Evolutionary conservation across 2,113 vertebrate species (phyloP).

Genomic region (Cavia aperea): DNA sequence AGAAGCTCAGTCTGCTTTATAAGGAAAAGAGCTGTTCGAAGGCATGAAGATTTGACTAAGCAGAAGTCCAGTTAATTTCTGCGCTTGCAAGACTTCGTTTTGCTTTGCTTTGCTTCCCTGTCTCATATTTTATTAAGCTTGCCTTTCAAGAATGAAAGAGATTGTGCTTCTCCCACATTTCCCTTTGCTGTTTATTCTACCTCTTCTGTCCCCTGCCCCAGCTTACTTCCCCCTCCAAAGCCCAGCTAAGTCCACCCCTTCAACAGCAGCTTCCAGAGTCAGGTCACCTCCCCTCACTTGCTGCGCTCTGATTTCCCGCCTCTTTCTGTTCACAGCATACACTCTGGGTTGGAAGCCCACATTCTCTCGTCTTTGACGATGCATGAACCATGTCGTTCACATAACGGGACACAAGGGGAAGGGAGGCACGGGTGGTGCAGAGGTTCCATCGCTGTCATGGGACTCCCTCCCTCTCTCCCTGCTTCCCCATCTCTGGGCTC

Average conservation of each 20-base stretch:
- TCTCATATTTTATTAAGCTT: background rate
- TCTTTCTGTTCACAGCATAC: background rate
- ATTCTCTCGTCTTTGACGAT: background rate
- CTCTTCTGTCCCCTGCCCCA: fast-evolving
- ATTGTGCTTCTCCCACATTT: background rate
- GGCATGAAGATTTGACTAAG: background rate
- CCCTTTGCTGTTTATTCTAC: background rate
- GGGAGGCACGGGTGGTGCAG: background rate
- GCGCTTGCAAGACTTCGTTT: background rate
- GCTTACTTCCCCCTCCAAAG: background rate
- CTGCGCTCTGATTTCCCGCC: background rate
- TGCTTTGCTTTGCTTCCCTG: background rate
- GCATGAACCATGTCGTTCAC: background rate
- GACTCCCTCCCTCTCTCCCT: background rate
- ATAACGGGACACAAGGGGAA: background rate
- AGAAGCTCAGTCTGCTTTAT: background rate
- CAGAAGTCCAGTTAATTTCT: background rate
- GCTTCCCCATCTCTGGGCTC: background rate
- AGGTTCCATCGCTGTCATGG: background rate
- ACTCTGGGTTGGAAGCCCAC: background rate
- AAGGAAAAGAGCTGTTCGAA: background rate
- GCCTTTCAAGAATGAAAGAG: background rate
- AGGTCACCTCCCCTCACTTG: background rate
- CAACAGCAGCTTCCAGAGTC: background rate
- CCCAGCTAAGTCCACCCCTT: background rate